Evolutionary conservation across 1,140 invertebrate genomes (phyloP).

Genomic region (Maniola jurtina): DNA sequence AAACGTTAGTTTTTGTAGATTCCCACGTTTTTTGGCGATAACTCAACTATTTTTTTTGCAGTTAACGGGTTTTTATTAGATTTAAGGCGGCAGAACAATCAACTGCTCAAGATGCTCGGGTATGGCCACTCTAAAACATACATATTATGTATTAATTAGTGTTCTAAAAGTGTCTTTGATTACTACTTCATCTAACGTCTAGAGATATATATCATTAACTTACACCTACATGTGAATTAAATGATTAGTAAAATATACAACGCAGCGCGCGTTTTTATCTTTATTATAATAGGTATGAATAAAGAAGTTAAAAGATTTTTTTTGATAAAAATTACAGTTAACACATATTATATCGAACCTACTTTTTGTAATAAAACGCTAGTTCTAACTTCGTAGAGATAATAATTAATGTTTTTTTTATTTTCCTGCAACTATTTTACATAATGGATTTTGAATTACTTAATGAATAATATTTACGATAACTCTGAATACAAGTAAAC

Average conservation of each 20-base stretch:
- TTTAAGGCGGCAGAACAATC: no score
- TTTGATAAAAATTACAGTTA: neutral
- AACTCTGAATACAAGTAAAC: no score
- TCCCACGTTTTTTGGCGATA: no score
- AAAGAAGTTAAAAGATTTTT: no score
- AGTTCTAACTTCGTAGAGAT: neutral
- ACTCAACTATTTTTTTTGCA: no score
- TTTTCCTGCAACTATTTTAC: neutral
- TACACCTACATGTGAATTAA: slow-evolving; percentile 26
- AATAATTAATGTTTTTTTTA: neutral
- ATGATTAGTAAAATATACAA: slow-evolving; percentile 20
- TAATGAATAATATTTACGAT: no score
- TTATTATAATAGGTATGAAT: slow-evolving; percentile 7
- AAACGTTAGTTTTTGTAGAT: no score
- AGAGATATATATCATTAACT: slow-evolving; percentile 5
- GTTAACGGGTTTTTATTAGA: no score
- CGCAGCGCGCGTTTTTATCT: slow-evolving; percentile 12
- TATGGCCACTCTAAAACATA: no score
- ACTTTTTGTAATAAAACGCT: neutral
- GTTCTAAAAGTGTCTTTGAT: neutral
- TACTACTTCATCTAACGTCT: slow-evolving; percentile 9
- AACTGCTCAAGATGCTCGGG: no score
- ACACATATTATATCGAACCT: neutral
- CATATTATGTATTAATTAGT: no score
- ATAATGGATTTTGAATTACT: neutral